Base-by-base conservation (phyloP, 2,797 vertebrate species). In the Catharus ustulatus region DNA sequence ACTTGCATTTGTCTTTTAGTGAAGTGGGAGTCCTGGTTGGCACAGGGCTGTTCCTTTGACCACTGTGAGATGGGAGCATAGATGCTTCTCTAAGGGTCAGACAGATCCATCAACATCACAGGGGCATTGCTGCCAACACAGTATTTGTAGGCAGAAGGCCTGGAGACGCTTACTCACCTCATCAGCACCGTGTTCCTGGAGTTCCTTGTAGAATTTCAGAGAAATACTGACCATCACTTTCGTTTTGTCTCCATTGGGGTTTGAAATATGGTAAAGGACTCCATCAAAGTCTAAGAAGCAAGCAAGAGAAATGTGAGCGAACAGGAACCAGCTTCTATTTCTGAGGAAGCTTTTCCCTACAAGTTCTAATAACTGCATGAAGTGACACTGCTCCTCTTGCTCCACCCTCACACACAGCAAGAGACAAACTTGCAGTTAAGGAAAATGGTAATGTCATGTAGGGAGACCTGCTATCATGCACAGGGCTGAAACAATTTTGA, bases 141-240 rank as follows among this genome's bases (percentile, higher is more conserved):
- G n/a, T 15, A 49, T 67, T 38, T 69, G 34, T 27, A 89, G 42
- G 54, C 27, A 66, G 63, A 36, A 62, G 34, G 32, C 23, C 51
- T 21, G 23, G 62, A 89, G 34, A 89, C 27, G 27, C 32, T 81
- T 54, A 92, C 97, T 91, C 95, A 99, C 99, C 99, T 99, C 99
- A 3, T 99, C 99, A 46, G 99, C 98, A 20, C 99, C 99, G 0
- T 99, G 99, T 93, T 99, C 99, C 97, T 99, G 99, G 88, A 99
- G 99, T 96, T 99, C 99, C 96, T 99, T 99, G 98, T 99, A 99
- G 98, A 99, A 99, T 98, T 99, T 99, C 95, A 99, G 98, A 92
- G 99, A 99, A 98, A 99, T 99, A 98, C 99, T 99, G 98, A 99
- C 98, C 99, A 99, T 99, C 96, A 99, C 97, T 98, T 99, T 99